Conservation (phyloP, 2,113 vertebrate genomes). For the chimpanzee (Pan troglodytes) region NHGRI_mPanTro3-v2.1_pri NC_072403.2:96479501-96480000, state of each 20-base stretch:
- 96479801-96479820: slow-evolving; percentile 78
- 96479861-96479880: slow-evolving; percentile 85
- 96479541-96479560: slow-evolving; percentile 51
- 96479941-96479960: slow-evolving; percentile 84
- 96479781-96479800: slow-evolving; percentile 78
- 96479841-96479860: slow-evolving; percentile 83
- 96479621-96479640: slow-evolving; percentile 31
- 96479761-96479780: slow-evolving; percentile 64
- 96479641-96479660: slow-evolving; percentile 75
- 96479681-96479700: slow-evolving; percentile 80
- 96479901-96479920: slow-evolving; percentile 87
- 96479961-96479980: slow-evolving; percentile 90
- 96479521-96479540: slow-evolving; percentile 81
- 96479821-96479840: slow-evolving; percentile 81
- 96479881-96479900: slow-evolving; percentile 85
- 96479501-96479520: slow-evolving; percentile 78
- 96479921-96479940: slow-evolving; percentile 86
- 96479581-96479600: not conserved
- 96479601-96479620: slow-evolving; percentile 29
- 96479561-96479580: slow-evolving; percentile 24
- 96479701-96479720: slow-evolving; percentile 82
- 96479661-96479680: slow-evolving; percentile 79
- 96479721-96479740: slow-evolving; percentile 71
- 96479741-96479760: slow-evolving; percentile 79
- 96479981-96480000: slow-evolving; percentile 90